phyloP scores from a whole-genome alignment of 2,113 vertebrate genomes.

The Scatophagus argus region DNA sequence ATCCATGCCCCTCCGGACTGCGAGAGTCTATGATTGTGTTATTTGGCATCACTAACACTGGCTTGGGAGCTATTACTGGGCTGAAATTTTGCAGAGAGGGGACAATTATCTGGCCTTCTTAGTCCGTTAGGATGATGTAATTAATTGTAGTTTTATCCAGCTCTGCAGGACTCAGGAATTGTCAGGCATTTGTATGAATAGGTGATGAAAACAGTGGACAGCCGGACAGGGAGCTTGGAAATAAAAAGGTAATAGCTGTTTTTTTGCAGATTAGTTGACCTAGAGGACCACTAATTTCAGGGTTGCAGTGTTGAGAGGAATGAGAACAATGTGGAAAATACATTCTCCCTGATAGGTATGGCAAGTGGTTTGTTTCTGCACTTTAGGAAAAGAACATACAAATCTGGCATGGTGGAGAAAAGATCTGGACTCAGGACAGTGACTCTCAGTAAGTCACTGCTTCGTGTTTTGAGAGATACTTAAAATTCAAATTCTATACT shows the following conservation, averaged over 20 bases:
- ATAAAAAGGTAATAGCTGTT: conserved; percentile 35
- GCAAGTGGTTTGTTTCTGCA: conserved; percentile 53
- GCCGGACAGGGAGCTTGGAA: conserved; percentile 16
- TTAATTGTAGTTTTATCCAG: conserved; percentile 44
- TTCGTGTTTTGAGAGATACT: conserved; percentile 4
- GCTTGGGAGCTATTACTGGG: conserved; percentile 61
- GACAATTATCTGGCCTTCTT: conserved; percentile 61
- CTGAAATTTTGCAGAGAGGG: conserved; percentile 45
- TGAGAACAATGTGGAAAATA: conserved; percentile 55
- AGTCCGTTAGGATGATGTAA: conserved; percentile 58
- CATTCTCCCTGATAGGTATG: conserved; percentile 34
- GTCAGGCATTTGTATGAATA: conserved; percentile 10
- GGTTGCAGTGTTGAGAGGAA: conserved; percentile 37
- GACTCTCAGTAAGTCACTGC: neutral
- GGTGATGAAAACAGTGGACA: conserved; percentile 21
- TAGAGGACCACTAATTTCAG: conserved; percentile 60
- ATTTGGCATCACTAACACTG: conserved; percentile 55
- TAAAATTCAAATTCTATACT: neutral
- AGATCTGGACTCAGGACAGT: neutral
- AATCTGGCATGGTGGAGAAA: conserved; percentile 14
- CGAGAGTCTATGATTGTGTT: conserved; percentile 56
- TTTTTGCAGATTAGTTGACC: conserved; percentile 47
- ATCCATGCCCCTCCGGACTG: conserved; percentile 42
- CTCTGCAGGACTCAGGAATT: conserved; percentile 20
- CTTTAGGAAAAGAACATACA: conserved; percentile 36